Conservation (phyloP, 2,888 invertebrate species). For the Diarsia dahlii region DNA sequence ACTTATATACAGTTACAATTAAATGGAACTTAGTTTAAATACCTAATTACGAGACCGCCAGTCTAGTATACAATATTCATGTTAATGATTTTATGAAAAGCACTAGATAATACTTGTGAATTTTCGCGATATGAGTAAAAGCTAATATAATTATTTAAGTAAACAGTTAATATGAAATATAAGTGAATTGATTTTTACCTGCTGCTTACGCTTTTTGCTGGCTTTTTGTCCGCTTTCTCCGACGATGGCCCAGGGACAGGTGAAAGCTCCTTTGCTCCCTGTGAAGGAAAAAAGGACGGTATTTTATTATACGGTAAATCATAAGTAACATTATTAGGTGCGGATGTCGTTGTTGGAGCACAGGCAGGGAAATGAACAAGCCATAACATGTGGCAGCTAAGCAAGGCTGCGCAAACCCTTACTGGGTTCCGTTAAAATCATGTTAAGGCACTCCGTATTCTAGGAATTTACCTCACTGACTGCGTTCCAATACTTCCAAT, state of each 20-base stretch:
- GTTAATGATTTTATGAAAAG: background rate
- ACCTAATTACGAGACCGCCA: background rate
- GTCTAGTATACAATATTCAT: background rate
- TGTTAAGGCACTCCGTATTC: background rate
- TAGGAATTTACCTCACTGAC: background rate
- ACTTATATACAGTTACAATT: background rate
- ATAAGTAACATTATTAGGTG: slow-evolving; percentile 45
- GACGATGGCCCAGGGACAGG: slow-evolving; percentile 64
- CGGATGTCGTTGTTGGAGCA: slow-evolving; percentile 18
- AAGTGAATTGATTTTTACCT: slow-evolving; percentile 69
- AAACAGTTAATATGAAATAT: background rate
- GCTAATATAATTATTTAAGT: background rate
- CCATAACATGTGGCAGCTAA: background rate
- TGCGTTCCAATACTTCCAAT: background rate
- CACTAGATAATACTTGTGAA: background rate
- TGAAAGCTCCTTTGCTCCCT: slow-evolving; percentile 46
- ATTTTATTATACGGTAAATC: slow-evolving; percentile 27
- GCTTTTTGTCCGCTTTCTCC: slow-evolving; percentile 77
- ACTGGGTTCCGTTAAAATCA: background rate
- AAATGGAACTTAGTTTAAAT: too few relatives aligned
- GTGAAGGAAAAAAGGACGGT: slow-evolving; percentile 5
- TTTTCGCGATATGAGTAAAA: background rate
- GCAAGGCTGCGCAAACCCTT: background rate
- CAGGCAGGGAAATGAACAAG: background rate
- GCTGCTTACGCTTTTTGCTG: slow-evolving; percentile 69